phyloP scores from a whole-genome alignment of 1,140 invertebrate genomes.

The Pectinophora gossypiella region DNA sequence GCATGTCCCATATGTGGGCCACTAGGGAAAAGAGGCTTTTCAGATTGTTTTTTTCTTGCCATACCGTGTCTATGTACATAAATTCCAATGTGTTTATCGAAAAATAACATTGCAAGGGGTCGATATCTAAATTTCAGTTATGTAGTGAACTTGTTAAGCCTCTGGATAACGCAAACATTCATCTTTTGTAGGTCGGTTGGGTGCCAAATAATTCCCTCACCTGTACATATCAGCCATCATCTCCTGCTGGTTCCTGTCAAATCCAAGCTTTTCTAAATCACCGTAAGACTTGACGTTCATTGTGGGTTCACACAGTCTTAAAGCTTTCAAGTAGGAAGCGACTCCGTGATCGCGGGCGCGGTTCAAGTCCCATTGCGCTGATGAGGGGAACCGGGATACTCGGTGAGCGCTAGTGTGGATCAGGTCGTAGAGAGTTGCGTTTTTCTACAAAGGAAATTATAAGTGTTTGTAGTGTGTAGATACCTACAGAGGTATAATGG shows the following conservation, averaged over 20 bases:
- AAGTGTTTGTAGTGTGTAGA: neutral
- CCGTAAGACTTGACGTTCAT: slow-evolving; percentile 76
- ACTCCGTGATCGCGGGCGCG: slow-evolving; percentile 92
- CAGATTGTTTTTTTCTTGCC: too few relatives aligned
- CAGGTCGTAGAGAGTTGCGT: slow-evolving; percentile 57
- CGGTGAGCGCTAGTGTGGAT: slow-evolving; percentile 70
- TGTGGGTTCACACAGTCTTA: slow-evolving; percentile 82
- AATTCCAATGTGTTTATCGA: too few relatives aligned
- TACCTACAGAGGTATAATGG: too few relatives aligned
- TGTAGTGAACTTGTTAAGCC: too few relatives aligned
- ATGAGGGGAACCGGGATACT: slow-evolving; percentile 48
- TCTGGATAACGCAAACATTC: too few relatives aligned
- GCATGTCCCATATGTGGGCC: too few relatives aligned
- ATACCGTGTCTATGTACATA: too few relatives aligned
- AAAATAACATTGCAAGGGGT: too few relatives aligned
- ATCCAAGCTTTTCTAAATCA: slow-evolving; percentile 79
- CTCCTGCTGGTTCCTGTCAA: slow-evolving; percentile 75
- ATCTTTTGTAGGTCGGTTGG: too few relatives aligned
- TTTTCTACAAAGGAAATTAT: slow-evolving; percentile 40
- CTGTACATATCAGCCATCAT: slow-evolving; percentile 81
- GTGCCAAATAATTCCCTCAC: slow-evolving; percentile 52
- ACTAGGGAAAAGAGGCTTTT: too few relatives aligned
- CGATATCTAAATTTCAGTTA: too few relatives aligned
- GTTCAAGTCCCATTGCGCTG: slow-evolving; percentile 67
- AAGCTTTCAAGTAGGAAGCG: slow-evolving; percentile 86